Base-by-base conservation (phyloP, 2,797 vertebrate species). In the Pogoniulus pusillus region DNA sequence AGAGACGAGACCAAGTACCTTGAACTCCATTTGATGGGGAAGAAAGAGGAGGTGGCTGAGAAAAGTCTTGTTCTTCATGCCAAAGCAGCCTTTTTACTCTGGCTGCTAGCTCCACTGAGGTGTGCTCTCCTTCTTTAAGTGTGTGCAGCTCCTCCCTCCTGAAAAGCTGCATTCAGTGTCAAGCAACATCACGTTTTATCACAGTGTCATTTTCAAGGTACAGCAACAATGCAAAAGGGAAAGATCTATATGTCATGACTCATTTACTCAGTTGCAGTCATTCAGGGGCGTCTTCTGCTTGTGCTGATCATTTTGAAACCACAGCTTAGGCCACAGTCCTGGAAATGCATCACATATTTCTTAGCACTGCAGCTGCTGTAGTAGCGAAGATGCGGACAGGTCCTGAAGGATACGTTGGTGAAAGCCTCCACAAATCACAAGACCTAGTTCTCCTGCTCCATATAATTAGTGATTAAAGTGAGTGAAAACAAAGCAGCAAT, bases 401-500 rank as follows among this genome's bases (percentile, higher is more conserved):
- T 85, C 23, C 85, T 83, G 75, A 57, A 62, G 89, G 76, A 86
- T 62, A 43, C 1, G 1, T 85, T 59, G 57, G 92, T 39, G 63
- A 70, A 90, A 84, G 16, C 79, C 68, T 86, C 70, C 70, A 81
- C 78, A 68, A 34, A 85, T 85, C 83, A 69, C 74, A 79, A 63
- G 90, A 85, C 60, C 85, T 90, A 68, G 39, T 59, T 90, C 51
- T 75, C 12, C 49, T 49, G 37, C 84, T 96, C 79, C 64, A 18
- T 87, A 72, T 93, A 91, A 49, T 85, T 88, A 92, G 81, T 1
- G 55, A 91, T 90, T 87, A 82, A 87, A 87, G 76, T 85, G 74
- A 82, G 64, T 74, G 49, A 95, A 94, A 96, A 96, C 86, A 93
- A 86, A 87, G 59, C 82, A 87, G 69, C 89, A 89, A 82, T 97